Percentiles rank a stretch among this genome's conserved stretches.
Conservation (phyloP, 2,888 invertebrate genomes). For the Polydrusus cervinus region DNA sequence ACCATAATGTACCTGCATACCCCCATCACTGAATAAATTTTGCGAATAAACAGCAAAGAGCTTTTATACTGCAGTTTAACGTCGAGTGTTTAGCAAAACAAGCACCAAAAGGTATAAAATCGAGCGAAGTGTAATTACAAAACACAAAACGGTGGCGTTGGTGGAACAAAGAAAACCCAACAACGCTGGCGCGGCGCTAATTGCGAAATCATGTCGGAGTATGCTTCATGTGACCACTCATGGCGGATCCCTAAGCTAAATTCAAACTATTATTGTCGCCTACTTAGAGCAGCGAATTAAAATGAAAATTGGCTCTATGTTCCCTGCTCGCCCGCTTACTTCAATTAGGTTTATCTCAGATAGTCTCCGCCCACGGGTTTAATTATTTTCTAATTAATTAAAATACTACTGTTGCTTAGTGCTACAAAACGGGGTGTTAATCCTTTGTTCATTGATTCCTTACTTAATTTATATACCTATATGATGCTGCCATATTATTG, state of each 20-base stretch:
- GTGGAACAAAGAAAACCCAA: conserved; percentile 42
- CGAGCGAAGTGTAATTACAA: conserved; percentile 40
- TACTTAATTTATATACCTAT: neutral
- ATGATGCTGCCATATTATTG: neutral
- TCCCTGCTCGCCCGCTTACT: conserved; percentile 57
- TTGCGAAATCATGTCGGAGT: conserved; percentile 53
- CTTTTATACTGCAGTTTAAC: conserved; percentile 40
- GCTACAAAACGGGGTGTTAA: conserved; percentile 23
- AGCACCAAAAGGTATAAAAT: conserved; percentile 46
- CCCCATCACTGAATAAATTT: conserved; percentile 15
- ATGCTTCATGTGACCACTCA: conserved; percentile 30
- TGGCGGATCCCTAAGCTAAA: conserved; percentile 57
- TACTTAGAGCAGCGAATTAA: conserved; percentile 59
- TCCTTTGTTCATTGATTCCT: neutral
- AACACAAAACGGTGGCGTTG: conserved; percentile 34
- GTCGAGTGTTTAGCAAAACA: conserved; percentile 41
- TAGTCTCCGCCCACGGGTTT: conserved; percentile 60
- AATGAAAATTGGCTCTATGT: conserved; percentile 60
- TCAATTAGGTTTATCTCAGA: conserved; percentile 63
- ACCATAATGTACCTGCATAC: too few species aligned
- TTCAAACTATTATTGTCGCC: conserved; percentile 63
- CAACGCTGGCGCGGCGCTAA: conserved; percentile 49
- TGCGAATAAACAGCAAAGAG: conserved; percentile 29
- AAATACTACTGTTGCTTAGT: conserved; percentile 54
- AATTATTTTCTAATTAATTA: conserved; percentile 65